Percentiles rank a stretch among this genome's conserved stretches.
These are phyloP conservation scores for Gymnodraco acuticeps DNA, from an alignment of 2,797 vertebrate species.

Conservation along the genomic window DNA sequence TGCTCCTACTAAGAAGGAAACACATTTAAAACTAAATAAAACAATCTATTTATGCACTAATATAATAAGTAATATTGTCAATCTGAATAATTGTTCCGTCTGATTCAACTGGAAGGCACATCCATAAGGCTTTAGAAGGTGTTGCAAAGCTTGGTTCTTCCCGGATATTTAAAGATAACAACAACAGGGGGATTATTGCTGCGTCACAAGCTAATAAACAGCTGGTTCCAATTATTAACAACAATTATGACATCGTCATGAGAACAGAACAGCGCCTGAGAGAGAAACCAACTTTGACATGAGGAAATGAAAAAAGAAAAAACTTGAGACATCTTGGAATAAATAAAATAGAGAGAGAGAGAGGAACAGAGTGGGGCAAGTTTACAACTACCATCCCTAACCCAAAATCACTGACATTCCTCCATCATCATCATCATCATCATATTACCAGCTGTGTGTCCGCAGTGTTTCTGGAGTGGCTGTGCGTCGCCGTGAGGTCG, in stretches of 20 bases:
- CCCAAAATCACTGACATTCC: conserved; percentile 21
- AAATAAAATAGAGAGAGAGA: conserved; percentile 39
- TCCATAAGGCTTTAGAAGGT: conserved; percentile 94
- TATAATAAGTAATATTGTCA: conserved; percentile 60
- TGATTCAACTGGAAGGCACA: conserved; percentile 93
- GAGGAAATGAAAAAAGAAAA: conserved; percentile 15
- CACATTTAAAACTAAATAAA: conserved; percentile 79
- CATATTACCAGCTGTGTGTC: conserved; percentile 37
- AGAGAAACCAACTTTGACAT: conserved; percentile 58
- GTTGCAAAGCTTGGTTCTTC: conserved; percentile 89
- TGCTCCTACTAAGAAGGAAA: conserved; percentile 64
- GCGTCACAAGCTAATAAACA: conserved; percentile 85
- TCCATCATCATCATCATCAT: conserved; percentile 31
- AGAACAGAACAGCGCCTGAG: conserved; percentile 63
- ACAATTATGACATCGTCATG: conserved; percentile 65
- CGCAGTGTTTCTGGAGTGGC: conserved; percentile 48
- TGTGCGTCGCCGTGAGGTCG: conserved; percentile 60
- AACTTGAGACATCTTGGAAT: conserved; percentile 37
- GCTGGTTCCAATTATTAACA: conserved; percentile 69
- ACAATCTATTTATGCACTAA: conserved; percentile 57
- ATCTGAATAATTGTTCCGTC: conserved; percentile 84
- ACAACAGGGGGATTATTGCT: conserved; percentile 92
- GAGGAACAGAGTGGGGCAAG: conserved; percentile 28
- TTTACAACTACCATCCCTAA: conserved; percentile 23
- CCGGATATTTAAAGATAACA: conserved; percentile 83